Evolutionary conservation across 2,113 vertebrate species (phyloP).

Genomic region (Sminthopsis crassicaudata): DNA sequence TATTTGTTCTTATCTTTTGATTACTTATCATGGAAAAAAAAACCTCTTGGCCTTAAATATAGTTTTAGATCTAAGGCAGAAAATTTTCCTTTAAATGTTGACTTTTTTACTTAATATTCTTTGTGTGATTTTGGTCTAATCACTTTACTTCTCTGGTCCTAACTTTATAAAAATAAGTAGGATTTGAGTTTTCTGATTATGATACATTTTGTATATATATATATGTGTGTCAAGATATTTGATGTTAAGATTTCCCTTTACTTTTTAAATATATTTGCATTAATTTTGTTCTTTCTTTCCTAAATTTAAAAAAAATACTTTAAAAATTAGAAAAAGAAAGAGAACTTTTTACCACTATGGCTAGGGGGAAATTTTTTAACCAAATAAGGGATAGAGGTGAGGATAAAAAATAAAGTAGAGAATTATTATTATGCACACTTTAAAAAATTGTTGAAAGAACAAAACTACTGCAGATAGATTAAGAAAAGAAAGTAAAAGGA

Average conservation of each 20-base stretch:
- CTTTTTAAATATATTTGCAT: not conserved
- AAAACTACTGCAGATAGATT: no score
- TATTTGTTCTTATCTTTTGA: not conserved
- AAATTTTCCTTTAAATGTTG: not conserved
- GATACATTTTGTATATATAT: no score
- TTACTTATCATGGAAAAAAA: not conserved
- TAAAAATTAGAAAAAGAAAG: no score
- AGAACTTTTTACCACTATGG: no score
- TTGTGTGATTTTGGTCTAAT: not conserved
- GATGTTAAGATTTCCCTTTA: not conserved
- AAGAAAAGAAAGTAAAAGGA: no score
- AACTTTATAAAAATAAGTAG: not conserved
- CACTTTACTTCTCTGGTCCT: not conserved
- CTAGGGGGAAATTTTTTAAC: no score
- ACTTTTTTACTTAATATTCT: not conserved
- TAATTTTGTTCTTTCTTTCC: not conserved
- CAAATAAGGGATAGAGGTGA: no score
- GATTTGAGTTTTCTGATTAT: not conserved
- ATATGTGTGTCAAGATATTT: not conserved
- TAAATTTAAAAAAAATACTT: no score
- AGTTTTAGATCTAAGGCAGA: not conserved
- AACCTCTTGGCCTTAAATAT: not conserved
- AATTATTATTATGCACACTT: no score
- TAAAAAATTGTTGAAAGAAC: no score
- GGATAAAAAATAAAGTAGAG: no score